Percentiles rank a stretch among this genome's conserved stretches.
Conservation (phyloP, 2,113 vertebrate genomes). For the Colinus virginianus region DNA sequence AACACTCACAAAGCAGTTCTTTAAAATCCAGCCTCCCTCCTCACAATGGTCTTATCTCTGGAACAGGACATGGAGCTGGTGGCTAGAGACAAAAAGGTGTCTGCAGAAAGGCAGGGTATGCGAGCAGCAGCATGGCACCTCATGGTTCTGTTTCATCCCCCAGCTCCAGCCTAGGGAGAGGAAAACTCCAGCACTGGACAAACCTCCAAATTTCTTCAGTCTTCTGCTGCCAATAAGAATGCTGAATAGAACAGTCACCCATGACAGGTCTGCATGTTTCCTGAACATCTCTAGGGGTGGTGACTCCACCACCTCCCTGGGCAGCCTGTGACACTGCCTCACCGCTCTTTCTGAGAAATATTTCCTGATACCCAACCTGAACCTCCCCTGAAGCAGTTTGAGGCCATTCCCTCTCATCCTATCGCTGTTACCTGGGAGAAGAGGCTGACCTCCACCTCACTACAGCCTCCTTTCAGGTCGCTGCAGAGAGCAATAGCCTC, state of each 20-base stretch:
- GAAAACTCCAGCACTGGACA: background rate
- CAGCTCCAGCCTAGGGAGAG: background rate
- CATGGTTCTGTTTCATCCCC: background rate
- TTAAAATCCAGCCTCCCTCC: background rate
- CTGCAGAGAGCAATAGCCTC: background rate
- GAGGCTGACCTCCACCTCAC: background rate
- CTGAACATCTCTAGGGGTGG: background rate
- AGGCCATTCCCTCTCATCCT: background rate
- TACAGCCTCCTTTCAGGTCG: background rate
- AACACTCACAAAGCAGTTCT: slow-evolving; percentile 1
- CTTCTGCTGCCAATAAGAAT: background rate
- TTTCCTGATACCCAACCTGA: background rate
- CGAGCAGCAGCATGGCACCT: no score
- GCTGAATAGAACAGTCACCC: background rate
- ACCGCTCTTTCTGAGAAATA: background rate
- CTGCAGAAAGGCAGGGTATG: background rate
- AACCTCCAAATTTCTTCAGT: background rate
- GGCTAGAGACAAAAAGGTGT: background rate
- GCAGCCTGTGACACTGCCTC: background rate
- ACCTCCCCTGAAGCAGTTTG: background rate
- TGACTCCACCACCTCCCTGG: background rate
- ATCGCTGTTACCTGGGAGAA: background rate
- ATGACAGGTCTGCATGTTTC: background rate
- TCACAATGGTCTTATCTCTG: background rate
- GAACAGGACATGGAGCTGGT: background rate